Base-by-base conservation (phyloP, 1,140 invertebrate species). In the Amphibalanus amphitrite region DNA sequence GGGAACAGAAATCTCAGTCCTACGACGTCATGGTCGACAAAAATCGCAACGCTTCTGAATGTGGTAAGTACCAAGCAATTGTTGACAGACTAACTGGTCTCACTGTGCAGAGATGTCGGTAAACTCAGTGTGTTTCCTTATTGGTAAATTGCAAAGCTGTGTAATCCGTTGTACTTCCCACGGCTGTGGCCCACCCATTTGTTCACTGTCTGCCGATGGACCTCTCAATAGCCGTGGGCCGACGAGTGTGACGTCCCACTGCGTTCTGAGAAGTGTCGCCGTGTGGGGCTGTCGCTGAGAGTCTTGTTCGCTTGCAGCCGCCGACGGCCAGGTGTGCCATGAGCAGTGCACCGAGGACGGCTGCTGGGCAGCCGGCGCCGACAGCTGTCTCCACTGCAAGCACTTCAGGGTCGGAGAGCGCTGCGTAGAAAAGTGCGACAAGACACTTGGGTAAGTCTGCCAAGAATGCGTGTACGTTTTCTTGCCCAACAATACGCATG, bases 291-390 rank as follows among this genome's bases (percentile, higher is more conserved):
- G 65, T 67, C 28, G 3, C 3, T 67, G 33, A 38, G 4, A 38
- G n/a, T 4, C 33, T n/a, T n/a, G 33, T 59, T 23, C 47, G 47
- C 23, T 23, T 23, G 47, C 65, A 67, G 65, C 65, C 73, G 81
- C 81, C 77, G 84, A 87, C 72, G 86, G 86, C 47, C 81, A 90
- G 71, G 85, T 91, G n/a, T 98, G 95, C 79, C 88, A 95, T 79
- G 80, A 83, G 15, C 87, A 97, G 81, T 97, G 95, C 79, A 90
- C 89, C 4, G 78, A 81, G 0, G 89, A 93, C 75, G 95, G n/a
- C n/a, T 98, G 96, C 80, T 98, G 95, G 95, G 94, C 93, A 13
- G 84, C 88, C n/a, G 92, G 91, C n/a, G 84, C 90, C 0, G 86
- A 90, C 74, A 90, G 95, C 77, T 98, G 95, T 81, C 82, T 98